These are phyloP conservation scores for Narcine bancroftii DNA, from an alignment of 2,113 vertebrate genomes.

Conservation along the genomic window DNA sequence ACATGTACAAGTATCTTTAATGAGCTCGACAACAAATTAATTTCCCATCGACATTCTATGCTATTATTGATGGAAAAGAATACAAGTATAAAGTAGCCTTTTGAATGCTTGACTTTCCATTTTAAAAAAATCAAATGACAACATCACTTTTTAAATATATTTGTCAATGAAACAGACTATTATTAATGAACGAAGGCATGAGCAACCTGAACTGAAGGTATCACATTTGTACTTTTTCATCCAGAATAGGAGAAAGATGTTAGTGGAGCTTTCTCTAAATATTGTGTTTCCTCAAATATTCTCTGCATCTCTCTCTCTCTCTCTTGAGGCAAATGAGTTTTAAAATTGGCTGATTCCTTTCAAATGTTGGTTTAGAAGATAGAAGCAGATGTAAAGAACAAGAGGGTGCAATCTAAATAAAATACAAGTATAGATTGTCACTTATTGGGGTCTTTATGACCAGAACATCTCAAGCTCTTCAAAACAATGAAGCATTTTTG, in stretches of 20 bases:
- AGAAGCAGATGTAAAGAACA: neutral
- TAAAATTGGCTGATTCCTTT: neutral
- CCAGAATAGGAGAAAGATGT: neutral
- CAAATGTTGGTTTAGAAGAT: neutral
- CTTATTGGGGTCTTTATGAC: neutral
- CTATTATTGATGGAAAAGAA: neutral
- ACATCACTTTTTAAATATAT: neutral
- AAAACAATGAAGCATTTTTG: neutral
- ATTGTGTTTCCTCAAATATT: neutral
- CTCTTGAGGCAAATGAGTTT: neutral
- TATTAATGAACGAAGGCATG: neutral
- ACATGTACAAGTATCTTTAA: neutral
- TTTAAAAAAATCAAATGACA: neutral
- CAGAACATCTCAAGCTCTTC: neutral
- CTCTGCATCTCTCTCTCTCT: neutral
- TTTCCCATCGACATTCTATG: neutral
- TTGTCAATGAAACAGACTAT: neutral
- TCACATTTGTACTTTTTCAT: neutral
- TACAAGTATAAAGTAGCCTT: neutral
- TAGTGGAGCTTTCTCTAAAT: neutral
- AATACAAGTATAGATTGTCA: neutral
- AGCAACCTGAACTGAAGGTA: neutral
- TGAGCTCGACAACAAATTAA: neutral
- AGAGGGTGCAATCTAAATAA: neutral
- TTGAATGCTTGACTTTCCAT: neutral